These are phyloP conservation scores for Melanostoma mellinum DNA, from an alignment of 2,888 invertebrate species.

Conservation along the genomic window DNA sequence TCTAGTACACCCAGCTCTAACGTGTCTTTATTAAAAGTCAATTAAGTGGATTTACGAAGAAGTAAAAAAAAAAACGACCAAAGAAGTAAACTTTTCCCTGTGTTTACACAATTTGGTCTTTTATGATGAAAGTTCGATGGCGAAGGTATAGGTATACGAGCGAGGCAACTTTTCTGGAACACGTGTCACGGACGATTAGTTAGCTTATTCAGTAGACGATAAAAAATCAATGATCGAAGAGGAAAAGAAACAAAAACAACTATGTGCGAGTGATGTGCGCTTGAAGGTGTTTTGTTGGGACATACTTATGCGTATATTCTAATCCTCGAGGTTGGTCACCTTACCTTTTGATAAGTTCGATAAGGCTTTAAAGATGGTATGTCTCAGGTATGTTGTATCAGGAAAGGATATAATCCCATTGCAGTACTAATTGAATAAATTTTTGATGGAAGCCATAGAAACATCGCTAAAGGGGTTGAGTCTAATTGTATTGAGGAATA, in stretches of 20 bases:
- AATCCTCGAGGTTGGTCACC: no score
- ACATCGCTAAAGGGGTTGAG: not conserved
- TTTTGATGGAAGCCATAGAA: constrained; percentile 13
- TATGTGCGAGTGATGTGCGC: not conserved
- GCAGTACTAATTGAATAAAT: constrained; percentile 10
- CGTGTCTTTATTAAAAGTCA: constrained; percentile 54
- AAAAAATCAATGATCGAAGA: constrained; percentile 39
- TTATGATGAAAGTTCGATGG: constrained; percentile 38
- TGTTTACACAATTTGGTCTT: constrained; percentile 44
- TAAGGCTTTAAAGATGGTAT: not conserved
- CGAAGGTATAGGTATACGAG: not conserved
- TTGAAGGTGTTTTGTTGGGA: not conserved
- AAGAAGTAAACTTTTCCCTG: constrained; percentile 23
- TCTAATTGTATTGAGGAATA: no score
- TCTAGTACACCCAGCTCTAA: not conserved
- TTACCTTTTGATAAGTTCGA: no score
- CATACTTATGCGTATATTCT: not conserved
- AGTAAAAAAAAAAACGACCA: not conserved
- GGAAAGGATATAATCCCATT: not conserved
- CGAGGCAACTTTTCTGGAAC: constrained; percentile 14
- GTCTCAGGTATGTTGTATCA: constrained; percentile 4
- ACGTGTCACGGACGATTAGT: constrained; percentile 54
- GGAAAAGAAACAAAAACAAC: constrained; percentile 19
- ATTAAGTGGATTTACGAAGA: constrained; percentile 44
- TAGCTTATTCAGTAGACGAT: constrained; percentile 39